Evolutionary conservation across 1,140 invertebrate genomes (phyloP), one percentile per base, ranked within the genome.

Genomic region (Amphibalanus amphitrite): DNA sequence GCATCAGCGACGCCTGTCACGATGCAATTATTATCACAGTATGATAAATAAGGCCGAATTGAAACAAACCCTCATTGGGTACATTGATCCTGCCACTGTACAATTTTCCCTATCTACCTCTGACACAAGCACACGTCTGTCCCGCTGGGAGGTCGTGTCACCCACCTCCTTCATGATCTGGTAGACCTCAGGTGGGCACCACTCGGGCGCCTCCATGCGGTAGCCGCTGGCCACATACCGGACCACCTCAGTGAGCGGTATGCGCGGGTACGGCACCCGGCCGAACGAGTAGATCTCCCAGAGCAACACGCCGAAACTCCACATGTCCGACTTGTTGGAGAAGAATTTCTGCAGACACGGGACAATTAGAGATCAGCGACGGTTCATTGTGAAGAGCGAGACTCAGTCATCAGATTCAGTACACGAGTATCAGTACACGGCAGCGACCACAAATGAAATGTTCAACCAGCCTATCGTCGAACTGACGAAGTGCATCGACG

Each of bases 221-320:
- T 98, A 98, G 29, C 97, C 97, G 81, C 93, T 93, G 82, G 98
- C 95, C 33, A 99, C 93, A 81, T 97, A 93, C 78, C 93, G 92
- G 6, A 98, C 91, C 75, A 99, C 97, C 81, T 99, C 96, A 69
- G 90, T 87, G 74, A 98, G 83, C 74, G 94, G 95, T 84, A 99
- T 98, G 89, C 96, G 87, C 28, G 97, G 96, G 84, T 99, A 99
- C 74, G 97, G 97, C 77, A 98, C 94, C 82, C 97, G 86, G 73
- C 97, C 97, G 85, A 99, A 99, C 23, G 95, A 97, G 82, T 98
- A 99, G 74, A 99, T 97, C 84, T 99, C 97, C 97, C 97, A 99
- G 0, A 99, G 82, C 64, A 99, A 84, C 80, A 99, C 95, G 69
- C 97, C 97, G 85, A 97, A 99, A 82, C 94, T 97, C 97, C 97